Conservation (phyloP, 2,113 vertebrate species). For the Planiliza haematocheilus region DNA sequence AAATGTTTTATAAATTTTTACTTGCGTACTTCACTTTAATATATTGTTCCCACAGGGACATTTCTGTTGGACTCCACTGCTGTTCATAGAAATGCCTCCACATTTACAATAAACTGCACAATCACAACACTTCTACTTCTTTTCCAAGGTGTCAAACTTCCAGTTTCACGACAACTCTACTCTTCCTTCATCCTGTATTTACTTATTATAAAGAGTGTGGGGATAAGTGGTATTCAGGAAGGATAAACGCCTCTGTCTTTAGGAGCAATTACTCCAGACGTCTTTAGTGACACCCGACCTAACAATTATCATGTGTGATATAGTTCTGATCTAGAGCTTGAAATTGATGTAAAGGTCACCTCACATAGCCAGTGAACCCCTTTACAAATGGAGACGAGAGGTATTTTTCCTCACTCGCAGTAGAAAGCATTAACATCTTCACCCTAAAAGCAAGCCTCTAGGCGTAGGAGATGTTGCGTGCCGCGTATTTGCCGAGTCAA, state of each 20-base stretch:
- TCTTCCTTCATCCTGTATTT: conserved; percentile 7
- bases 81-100: too few species aligned
- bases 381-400: conserved; percentile 53
- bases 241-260: conserved; percentile 50
- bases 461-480: conserved; percentile 8
- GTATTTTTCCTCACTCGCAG: conserved; percentile 29
- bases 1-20: too few species aligned
- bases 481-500: conserved; percentile 1
- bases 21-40: too few species aligned
- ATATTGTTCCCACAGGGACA: too few species aligned
- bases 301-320: conserved; percentile 73
- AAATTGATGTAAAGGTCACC: conserved; percentile 76
- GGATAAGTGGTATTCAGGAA: conserved; percentile 21
- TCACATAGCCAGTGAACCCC: conserved; percentile 57
- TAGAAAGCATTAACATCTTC: conserved; percentile 35
- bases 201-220: conserved; percentile 33
- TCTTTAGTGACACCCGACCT: conserved; percentile 73
- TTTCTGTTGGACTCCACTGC: too few species aligned
- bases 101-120: too few species aligned
- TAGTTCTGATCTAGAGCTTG: conserved; percentile 73
- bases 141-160: too few species aligned
- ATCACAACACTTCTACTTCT: too few species aligned
- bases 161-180: too few species aligned
- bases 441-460: conserved; percentile 18
- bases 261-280: conserved; percentile 65